Base-by-base conservation (phyloP, 2,888 invertebrate species). In the Antitype chi region DNA sequence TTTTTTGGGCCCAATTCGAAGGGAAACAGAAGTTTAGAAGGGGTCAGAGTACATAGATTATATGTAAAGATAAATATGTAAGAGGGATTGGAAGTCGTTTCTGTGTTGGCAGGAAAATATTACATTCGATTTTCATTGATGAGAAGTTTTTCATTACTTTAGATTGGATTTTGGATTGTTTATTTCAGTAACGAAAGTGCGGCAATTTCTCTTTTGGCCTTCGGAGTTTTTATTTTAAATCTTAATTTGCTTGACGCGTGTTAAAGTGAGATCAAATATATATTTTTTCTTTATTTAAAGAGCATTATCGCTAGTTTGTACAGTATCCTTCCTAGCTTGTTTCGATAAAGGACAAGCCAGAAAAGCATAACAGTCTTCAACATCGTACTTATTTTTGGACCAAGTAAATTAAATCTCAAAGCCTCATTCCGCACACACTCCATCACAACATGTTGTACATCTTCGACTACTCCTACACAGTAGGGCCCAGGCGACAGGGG, bases 1-100 rank as follows among this genome's bases (percentile, higher is more conserved):
- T 60, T 83, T 78, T 84, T 79, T 72, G 60, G 70, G 23, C n/a
- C 49, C 55, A 38, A 47, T 78, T 49, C 78, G 28, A 43, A 67
- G 70, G 28, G 43, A 25, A 66, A 62, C n/a, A 75, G 38, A 82
- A 73, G 67, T 82, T 82, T 60, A 20, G 60, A 62, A 78, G 53
- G 71, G 71, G 63, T 70, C 47, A 13, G 23, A 17, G 55, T 53
- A 47, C 43, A 6, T 59, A 32, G 11, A 23, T 32, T 23, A 28
- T n/a, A 32, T n/a, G 9, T 68, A 68, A 52, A 67, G 15, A 32
- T 66, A 28, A 55, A 28, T 8, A 23, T 32, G 4, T n/a, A 32
- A 7, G 63, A 25, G 32, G n/a, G n/a, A 32, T 4, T 59, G 32
- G 2, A 59, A 59, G 11, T n/a, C 32, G 32, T 20, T 32, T 67